Conservation (phyloP, 2,113 vertebrate genomes). For the Nannobrachium achirus region DNA sequence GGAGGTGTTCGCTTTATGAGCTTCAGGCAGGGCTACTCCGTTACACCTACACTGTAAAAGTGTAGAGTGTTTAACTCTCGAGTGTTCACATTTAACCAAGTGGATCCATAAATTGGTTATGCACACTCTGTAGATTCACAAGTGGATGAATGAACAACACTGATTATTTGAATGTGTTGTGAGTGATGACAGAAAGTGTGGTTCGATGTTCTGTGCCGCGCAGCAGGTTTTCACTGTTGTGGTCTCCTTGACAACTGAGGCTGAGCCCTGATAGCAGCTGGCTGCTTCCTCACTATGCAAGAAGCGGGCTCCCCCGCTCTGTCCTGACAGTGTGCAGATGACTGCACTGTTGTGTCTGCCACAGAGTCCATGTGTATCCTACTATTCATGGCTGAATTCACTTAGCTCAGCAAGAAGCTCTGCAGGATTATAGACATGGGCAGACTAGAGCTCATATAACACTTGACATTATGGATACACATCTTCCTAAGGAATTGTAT, state of each 20-base stretch:
- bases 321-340: constrained; percentile 52
- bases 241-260: constrained; percentile 71
- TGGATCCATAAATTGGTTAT: too few species aligned
- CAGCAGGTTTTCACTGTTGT: constrained; percentile 42
- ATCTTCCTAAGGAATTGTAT: background rate
- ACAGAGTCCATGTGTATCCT: constrained; percentile 64
- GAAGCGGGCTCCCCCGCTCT: background rate
- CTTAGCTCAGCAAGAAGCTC: constrained; percentile 12
- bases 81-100: too few species aligned
- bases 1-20: too few species aligned
- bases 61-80: too few species aligned
- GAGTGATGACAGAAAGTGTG: constrained; percentile 5
- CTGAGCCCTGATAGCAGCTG: constrained; percentile 55
- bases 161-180: background rate
- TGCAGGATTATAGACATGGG: constrained; percentile 24
- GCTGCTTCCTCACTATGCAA: constrained; percentile 12
- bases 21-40: too few species aligned
- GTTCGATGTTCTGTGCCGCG: constrained; percentile 12
- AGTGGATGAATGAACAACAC: background rate
- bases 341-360: constrained; percentile 53
- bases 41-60: too few species aligned
- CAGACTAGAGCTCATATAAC: constrained; percentile 29
- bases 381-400: constrained; percentile 54
- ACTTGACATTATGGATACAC: background rate
- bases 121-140: too few species aligned